Evolutionary conservation across 2,797 vertebrate species (phyloP).

Genomic region (Mallotus villosus): DNA sequence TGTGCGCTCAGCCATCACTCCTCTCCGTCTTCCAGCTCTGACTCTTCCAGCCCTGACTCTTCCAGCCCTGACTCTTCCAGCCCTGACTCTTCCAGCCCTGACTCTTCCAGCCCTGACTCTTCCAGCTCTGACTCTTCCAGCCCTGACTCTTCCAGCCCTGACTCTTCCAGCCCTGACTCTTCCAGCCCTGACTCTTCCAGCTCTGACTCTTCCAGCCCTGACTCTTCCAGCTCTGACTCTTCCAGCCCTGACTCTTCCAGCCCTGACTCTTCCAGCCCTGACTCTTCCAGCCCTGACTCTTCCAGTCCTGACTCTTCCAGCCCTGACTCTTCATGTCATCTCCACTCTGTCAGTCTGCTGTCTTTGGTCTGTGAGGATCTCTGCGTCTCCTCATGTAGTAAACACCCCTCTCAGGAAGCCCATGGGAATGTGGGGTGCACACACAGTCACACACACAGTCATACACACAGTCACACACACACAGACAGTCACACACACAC

Average conservation of each 20-base stretch:
- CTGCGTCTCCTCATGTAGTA: conserved; percentile 9
- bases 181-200: background rate
- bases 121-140: background rate
- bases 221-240: background rate
- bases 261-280: background rate
- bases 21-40: background rate
- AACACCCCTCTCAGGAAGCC: conserved; percentile 28
- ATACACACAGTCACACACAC: background rate
- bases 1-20: too few species aligned
- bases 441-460: background rate
- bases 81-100: conserved; percentile 3
- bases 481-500: conserved; percentile 8
- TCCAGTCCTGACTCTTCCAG: too few species aligned
- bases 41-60: background rate
- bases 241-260: too few species aligned
- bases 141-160: too few species aligned
- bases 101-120: background rate
- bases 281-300: background rate
- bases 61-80: background rate
- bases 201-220: too few species aligned
- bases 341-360: background rate
- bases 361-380: conserved; percentile 21
- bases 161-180: background rate
- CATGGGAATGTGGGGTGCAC: background rate
- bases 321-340: background rate